These are phyloP conservation scores for Umimayanthus kanabou DNA, from an alignment of 92 coral and sea anemone species.

Conservation along the genomic window DNA sequence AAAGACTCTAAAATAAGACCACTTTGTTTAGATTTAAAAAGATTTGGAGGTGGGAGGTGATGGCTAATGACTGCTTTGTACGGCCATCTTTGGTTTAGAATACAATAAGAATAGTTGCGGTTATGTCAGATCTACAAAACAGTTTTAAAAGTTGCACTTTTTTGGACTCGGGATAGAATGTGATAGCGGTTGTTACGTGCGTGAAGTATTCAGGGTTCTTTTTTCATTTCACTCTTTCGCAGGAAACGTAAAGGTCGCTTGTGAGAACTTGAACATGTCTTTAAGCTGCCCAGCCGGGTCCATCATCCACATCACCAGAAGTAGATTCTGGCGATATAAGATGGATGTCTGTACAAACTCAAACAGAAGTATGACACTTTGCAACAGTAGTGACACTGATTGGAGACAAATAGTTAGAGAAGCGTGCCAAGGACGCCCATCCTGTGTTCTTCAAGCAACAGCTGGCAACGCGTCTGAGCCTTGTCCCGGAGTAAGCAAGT, in stretches of 20 bases:
- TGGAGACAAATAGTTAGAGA: not conserved
- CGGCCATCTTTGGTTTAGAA: no score
- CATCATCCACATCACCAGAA: not conserved
- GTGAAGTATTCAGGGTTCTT: no score
- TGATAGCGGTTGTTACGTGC: no score
- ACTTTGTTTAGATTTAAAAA: no score
- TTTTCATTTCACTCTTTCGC: not conserved
- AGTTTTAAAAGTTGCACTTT: no score
- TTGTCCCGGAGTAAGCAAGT: slow-evolving; percentile 9
- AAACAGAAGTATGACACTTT: not conserved
- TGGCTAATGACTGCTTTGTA: no score
- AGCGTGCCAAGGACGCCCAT: not conserved
- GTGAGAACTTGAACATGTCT: not conserved
- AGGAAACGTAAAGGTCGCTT: not conserved
- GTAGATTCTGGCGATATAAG: not conserved
- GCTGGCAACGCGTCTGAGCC: not conserved
- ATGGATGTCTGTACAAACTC: not conserved
- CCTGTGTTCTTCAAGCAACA: not conserved
- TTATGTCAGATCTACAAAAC: no score
- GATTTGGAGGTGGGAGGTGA: no score
- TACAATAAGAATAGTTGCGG: no score
- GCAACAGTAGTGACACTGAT: not conserved
- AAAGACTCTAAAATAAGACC: no score
- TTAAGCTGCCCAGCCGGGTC: not conserved
- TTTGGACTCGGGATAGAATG: no score